Percentiles rank a stretch among this genome's conserved stretches.
Evolutionary conservation across 2,797 vertebrate genomes (phyloP).

Genomic region (Rhinogobio ventralis): DNA sequence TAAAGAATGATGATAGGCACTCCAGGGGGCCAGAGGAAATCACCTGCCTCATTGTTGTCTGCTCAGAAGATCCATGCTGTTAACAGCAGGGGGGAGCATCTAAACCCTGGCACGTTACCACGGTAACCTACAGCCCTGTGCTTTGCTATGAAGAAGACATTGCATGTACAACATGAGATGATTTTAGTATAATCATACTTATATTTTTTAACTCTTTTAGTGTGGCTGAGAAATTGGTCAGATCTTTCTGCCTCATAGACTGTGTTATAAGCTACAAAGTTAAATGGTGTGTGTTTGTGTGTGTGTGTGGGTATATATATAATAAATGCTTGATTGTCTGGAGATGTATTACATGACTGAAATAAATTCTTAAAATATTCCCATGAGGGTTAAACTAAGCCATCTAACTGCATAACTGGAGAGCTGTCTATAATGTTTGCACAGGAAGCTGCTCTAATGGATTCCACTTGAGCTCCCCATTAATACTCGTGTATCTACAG

Average conservation of each 20-base stretch:
- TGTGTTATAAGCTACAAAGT: too few relatives aligned
- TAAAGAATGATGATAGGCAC: conserved; percentile 65
- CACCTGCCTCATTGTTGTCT: conserved; percentile 73
- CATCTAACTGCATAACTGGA: conserved; percentile 17
- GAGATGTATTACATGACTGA: conserved; percentile 29
- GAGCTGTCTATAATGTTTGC: conserved; percentile 31
- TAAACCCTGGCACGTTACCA: conserved; percentile 61
- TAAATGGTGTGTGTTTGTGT: background rate
- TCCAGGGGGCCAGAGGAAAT: conserved; percentile 68
- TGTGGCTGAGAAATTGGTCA: background rate
- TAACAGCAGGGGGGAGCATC: conserved; percentile 67
- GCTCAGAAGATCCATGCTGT: conserved; percentile 69
- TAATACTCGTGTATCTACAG: conserved; percentile 24
- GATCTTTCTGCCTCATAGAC: background rate
- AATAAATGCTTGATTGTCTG: conserved; percentile 21
- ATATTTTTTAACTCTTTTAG: background rate
- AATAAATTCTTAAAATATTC: conserved; percentile 22
- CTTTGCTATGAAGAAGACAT: conserved; percentile 47
- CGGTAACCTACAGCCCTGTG: conserved; percentile 56
- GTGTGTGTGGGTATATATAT: fast-evolving
- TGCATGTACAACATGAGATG: conserved; percentile 18
- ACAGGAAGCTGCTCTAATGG: conserved; percentile 50
- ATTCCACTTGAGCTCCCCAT: conserved; percentile 43
- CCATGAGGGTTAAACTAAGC: conserved; percentile 24
- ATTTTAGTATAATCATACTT: conserved; percentile 6